Evolutionary conservation across 2,888 invertebrate genomes (phyloP), one percentile per base, ranked within the genome.

Genomic region (Drosophila neonasuta): DNA sequence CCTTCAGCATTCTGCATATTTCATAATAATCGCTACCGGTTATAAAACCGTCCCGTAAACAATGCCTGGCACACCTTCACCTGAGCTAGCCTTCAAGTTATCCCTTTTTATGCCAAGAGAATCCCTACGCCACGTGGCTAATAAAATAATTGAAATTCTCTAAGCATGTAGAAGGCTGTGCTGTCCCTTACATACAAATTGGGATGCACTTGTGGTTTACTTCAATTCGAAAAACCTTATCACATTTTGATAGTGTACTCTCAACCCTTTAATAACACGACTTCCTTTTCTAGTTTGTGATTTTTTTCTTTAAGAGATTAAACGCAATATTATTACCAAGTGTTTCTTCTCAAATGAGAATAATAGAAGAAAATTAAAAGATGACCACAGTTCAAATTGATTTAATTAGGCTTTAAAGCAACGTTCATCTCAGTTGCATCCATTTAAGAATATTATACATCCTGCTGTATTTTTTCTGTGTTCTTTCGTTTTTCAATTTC

Each of bases 91-190:
- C 36, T n/a, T 34, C 63, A 58, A 59, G 70, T 69, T 77, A 69
- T 79, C 71, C 80, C 67, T 62, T 72, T 67, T 69, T 45, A 59
- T 70, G 65, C 46, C 36, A 67, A 67, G 56, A 20, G 82, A 74
- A 80, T 52, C 69, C 68, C 56, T 63, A 54, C 68, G 65, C 72
- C 77, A 80, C 63, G 72, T 73, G 78, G 82, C 84, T 83, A 83
- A 86, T 81, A 86, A 83, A 83, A 83, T 83, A 86, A 86, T 86
- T 83, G 81, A 83, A 83, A 83, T 86, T 86, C 72, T 79, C 66
- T 57, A 60, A 80, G 86, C 80, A 74, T 72, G 62, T 58, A 36
- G 11, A 62, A 71, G 65, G 50, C 64, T 59, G 45, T 59, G 45
- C 45, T 51, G 30, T 17, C 48, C 42, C 29, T 42, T 34, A 46